Percentiles rank a stretch among this genome's conserved stretches.
Conservation (phyloP, 2,113 vertebrate species). For the Cheilinus undulatus region DNA sequence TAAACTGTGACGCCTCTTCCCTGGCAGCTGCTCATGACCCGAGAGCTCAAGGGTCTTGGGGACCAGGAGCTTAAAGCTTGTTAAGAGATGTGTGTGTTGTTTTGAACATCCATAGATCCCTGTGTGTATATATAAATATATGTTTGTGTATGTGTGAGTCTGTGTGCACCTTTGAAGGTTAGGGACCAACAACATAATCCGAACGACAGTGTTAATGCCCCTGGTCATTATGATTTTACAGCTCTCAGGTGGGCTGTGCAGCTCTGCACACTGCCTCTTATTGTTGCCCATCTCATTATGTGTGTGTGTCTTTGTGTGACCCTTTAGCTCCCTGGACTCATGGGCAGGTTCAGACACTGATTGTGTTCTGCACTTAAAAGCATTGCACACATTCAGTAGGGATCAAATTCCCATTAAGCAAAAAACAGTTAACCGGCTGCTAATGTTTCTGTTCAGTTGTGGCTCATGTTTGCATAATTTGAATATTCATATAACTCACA, state of each 20-base stretch:
- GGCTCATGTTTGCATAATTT: background rate
- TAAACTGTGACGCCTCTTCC: background rate
- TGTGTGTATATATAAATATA: background rate
- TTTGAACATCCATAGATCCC: constrained; percentile 6
- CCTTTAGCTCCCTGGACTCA: background rate
- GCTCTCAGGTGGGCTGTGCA: constrained; percentile 39
- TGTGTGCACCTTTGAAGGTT: constrained; percentile 33
- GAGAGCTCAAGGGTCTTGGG: constrained; percentile 3
- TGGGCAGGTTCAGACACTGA: constrained; percentile 36
- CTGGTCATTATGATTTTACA: constrained; percentile 39
- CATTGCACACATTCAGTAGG: constrained; percentile 3
- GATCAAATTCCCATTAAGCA: constrained; percentile 13
- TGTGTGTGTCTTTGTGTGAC: constrained; percentile 2
- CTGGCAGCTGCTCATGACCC: background rate
- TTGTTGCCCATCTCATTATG: constrained; percentile 13
- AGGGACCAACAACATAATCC: constrained; percentile 10
- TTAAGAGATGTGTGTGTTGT: constrained; percentile 1
- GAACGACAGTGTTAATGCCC: constrained; percentile 22
- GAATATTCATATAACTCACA: too few relatives aligned
- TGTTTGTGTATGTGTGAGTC: constrained; percentile 5
- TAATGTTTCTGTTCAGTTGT: background rate
- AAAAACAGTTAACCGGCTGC: constrained; percentile 5
- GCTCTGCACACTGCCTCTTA: constrained; percentile 9
- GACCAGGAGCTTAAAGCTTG: constrained; percentile 23
- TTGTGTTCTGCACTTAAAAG: constrained; percentile 21